Conservation (phyloP, 1,140 invertebrate genomes). For the Batillaria attramentaria region DNA sequence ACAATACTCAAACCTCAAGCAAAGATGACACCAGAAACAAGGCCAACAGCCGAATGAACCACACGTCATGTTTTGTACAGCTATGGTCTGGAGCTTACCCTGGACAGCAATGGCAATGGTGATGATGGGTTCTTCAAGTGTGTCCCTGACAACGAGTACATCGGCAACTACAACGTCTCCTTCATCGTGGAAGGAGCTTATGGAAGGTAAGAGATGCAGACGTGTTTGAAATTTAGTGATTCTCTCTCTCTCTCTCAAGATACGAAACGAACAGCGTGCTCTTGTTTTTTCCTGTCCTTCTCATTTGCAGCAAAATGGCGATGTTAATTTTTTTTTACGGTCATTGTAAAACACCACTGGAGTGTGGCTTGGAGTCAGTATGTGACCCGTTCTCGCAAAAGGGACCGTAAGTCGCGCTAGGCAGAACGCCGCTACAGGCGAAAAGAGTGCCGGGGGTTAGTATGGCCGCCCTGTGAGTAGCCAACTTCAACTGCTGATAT, state of each 20-base stretch:
- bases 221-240: not conserved
- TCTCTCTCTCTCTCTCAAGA: not conserved
- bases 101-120: slow-evolving; percentile 23
- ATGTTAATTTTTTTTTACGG: not conserved
- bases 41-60: not conserved
- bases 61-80: slow-evolving; percentile 22
- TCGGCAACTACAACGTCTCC: slow-evolving; percentile 47
- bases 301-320: not conserved
- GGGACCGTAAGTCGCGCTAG: too few species aligned
- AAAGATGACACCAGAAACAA: not conserved
- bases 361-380: too few species aligned
- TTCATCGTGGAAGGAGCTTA: slow-evolving; percentile 50
- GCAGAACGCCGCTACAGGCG: too few species aligned
- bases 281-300: too few species aligned
- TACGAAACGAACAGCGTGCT: not conserved
- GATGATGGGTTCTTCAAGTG: slow-evolving; percentile 42
- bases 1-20: not conserved
- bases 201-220: slow-evolving; percentile 55
- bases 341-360: too few species aligned
- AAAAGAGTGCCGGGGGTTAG: too few species aligned
- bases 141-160: slow-evolving; percentile 34
- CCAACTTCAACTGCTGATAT: too few species aligned
- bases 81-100: slow-evolving; percentile 34
- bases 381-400: too few species aligned
- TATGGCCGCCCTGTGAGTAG: too few species aligned